Base-by-base conservation (phyloP, 2,888 invertebrate species). In the Scrobipalpa costella region DNA sequence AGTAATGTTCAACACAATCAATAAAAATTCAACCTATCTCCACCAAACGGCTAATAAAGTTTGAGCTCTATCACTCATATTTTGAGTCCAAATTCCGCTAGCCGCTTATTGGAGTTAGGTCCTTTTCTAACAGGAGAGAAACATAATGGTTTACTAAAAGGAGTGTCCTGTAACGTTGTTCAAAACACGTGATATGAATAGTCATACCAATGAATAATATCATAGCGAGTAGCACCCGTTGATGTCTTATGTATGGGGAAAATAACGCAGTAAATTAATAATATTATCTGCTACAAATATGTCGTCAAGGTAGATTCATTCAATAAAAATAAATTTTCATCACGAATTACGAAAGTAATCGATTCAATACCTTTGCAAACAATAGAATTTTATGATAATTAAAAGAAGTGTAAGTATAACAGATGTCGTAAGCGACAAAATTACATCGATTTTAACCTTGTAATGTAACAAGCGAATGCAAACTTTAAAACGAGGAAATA, bases 91-190 rank as follows among this genome's bases (percentile, higher is more conserved):
- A 55, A 34, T 55, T 33, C 17, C 3, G 8, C 34, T 27, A 55
- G 34, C 52, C 5, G 8, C 9, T 15, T 27, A 47, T 5, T 63
- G 47, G 17, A 63, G 40, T 34, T 63, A 57, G 13, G 57, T 13
- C 63, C 1, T 49, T 63, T 57, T 36, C 17, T n/a, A 50, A 57
- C 47, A 57, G 36, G 19, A 38, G 21, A 60, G 19, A 9, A 36
- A 50, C 27, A 59, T 50, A 58, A 47, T 57, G 80, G 78, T 76
- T 78, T 76, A 76, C 70, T 78, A 75, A 78, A 72, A 72, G 44
- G 67, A 67, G 44, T 47, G 59, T 59, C 59, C 44, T 21, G 59
- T 60, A 60, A 49, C 71, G 69, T 68, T 52, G 15, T 58, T 47
- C n/a, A 19, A 47, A 60, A 60, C 64, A 66, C 65, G 64, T 67